A percentile compares a stretch with the other conserved stretches of the same genome.
These are phyloP conservation scores for Actias luna DNA, from an alignment of 2,888 invertebrate genomes.

Conservation along the genomic window DNA sequence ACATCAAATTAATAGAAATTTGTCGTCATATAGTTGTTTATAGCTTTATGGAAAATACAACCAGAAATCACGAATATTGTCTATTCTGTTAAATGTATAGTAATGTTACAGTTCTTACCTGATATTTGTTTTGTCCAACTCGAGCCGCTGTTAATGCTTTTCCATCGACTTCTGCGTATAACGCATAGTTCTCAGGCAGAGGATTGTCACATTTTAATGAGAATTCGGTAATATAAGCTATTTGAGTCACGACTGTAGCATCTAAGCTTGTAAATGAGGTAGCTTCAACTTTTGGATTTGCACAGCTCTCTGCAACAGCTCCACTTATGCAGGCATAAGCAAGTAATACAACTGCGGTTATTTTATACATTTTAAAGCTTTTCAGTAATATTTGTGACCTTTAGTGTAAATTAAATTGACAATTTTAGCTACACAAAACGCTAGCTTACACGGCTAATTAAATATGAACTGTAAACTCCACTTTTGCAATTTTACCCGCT, in stretches of 20 bases:
- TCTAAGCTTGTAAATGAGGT: conserved; percentile 95
- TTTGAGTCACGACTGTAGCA: conserved; percentile 93
- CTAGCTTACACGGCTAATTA: neutral
- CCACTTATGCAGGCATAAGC: conserved; percentile 49
- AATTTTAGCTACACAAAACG: conserved; percentile 25
- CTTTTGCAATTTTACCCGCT: conserved; percentile 14
- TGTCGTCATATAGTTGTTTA: too few species aligned
- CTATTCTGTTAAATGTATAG: neutral
- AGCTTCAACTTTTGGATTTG: conserved; percentile 86
- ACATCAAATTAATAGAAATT: neutral
- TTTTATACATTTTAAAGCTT: conserved; percentile 72
- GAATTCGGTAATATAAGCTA: conserved; percentile 96
- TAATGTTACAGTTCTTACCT: conserved; percentile 83
- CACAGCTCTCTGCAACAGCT: conserved; percentile 57
- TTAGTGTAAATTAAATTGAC: conserved; percentile 37
- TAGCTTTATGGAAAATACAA: too few species aligned
- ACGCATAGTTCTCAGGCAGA: conserved; percentile 83
- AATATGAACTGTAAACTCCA: conserved; percentile 9
- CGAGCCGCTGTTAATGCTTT: conserved; percentile 92
- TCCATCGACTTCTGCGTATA: conserved; percentile 95
- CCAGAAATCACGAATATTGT: too few species aligned
- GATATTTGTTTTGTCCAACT: conserved; percentile 89
- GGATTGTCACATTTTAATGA: conserved; percentile 89
- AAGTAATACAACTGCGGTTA: conserved; percentile 54
- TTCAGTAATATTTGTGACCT: conserved; percentile 40